A percentile compares a stretch with the other conserved stretches of the same genome.
Conservation (phyloP, 2,888 invertebrate genomes). For the Lasioglossum villosulum region DNA sequence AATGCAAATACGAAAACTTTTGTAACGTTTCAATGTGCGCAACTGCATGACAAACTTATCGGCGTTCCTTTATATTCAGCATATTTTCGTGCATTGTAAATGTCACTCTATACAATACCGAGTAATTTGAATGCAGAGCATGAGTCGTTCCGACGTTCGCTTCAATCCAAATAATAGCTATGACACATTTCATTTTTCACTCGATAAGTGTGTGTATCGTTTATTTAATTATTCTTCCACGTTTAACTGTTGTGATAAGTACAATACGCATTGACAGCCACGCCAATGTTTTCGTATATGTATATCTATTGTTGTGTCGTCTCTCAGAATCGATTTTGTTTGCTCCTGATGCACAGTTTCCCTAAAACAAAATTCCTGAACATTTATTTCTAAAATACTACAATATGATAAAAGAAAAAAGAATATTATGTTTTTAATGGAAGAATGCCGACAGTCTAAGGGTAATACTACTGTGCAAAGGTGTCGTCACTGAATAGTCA, state of each 20-base stretch:
- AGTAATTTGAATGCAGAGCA: not conserved
- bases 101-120: not conserved
- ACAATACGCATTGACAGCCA: not conserved
- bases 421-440: too few species aligned
- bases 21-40: not conserved
- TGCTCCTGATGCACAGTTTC: not conserved
- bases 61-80: not conserved
- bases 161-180: not conserved
- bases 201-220: not conserved
- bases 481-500: not conserved
- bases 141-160: not conserved
- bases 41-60: not conserved
- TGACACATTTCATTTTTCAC: not conserved
- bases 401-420: too few species aligned
- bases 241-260: not conserved
- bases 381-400: not conserved
- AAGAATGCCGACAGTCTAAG: too few species aligned
- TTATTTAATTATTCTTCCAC: not conserved
- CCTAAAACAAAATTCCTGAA: not conserved
- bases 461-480: too few species aligned
- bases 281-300: not conserved
- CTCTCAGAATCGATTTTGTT: too few species aligned
- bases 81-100: not conserved
- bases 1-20: not conserved
- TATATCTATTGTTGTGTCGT: too few species aligned